These are phyloP conservation scores for Atlantisia rogersi DNA, from an alignment of 2,113 vertebrate genomes.

Conservation along the genomic window DNA sequence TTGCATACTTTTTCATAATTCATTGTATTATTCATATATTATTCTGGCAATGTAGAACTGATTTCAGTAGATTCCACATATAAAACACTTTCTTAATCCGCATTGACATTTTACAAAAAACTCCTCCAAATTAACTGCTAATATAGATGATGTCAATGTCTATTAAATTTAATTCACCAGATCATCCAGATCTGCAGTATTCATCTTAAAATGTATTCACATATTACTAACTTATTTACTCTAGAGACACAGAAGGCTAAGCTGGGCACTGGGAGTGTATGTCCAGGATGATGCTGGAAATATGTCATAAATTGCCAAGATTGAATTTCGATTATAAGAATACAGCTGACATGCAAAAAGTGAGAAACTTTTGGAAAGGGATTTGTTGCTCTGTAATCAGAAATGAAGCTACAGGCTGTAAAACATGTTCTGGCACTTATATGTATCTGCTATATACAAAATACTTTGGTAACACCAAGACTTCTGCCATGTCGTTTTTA, in stretches of 20 bases:
- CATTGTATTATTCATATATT: background rate
- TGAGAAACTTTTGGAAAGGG: background rate
- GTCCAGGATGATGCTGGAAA: background rate
- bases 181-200: background rate
- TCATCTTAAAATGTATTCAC: background rate
- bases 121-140: background rate
- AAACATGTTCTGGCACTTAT: background rate
- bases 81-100: background rate
- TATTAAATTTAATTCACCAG: background rate
- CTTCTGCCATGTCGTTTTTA: background rate
- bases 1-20: background rate
- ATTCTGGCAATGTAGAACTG: background rate
- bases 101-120: background rate
- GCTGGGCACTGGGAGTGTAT: background rate
- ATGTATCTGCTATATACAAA: rapidly evolving
- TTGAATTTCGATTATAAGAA: background rate
- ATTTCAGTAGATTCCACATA: background rate
- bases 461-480: background rate
- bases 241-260: background rate
- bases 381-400: background rate
- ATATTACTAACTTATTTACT: background rate
- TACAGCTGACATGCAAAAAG: background rate
- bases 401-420: background rate
- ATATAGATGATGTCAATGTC: background rate
- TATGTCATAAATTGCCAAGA: background rate